These are phyloP conservation scores for Nerophis lumbriciformis DNA, from an alignment of 2,113 vertebrate species.

Conservation along the genomic window DNA sequence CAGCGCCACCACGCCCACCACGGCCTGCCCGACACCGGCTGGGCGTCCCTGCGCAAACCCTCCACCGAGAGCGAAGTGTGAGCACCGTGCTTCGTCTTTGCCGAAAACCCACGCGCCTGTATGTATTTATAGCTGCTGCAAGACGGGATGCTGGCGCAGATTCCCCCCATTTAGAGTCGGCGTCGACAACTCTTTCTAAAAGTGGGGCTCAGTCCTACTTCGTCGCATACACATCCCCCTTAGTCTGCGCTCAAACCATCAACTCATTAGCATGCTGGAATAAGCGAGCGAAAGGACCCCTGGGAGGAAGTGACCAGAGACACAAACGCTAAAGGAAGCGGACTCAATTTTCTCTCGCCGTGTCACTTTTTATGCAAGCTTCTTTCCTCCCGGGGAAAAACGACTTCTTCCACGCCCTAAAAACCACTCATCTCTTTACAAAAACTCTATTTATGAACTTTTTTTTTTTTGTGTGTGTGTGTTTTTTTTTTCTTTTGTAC, in stretches of 20 bases:
- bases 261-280: constrained; percentile 51
- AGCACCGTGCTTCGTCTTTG: constrained; percentile 43
- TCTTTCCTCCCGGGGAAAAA: constrained; percentile 29
- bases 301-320: constrained; percentile 38
- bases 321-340: constrained; percentile 27
- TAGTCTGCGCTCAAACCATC: constrained; percentile 32
- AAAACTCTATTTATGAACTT: constrained; percentile 73
- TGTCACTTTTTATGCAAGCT: constrained; percentile 31
- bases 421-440: constrained; percentile 54
- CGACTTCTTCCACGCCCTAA: constrained; percentile 31
- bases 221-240: constrained; percentile 17
- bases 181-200: constrained; percentile 30
- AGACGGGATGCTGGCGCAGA: constrained; percentile 26
- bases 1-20: constrained; percentile 83
- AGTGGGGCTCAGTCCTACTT: constrained; percentile 48
- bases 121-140: constrained; percentile 39
- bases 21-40: constrained; percentile 88
- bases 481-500: constrained; percentile 25
- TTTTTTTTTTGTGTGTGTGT: constrained; percentile 16
- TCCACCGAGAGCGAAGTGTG: constrained; percentile 93
- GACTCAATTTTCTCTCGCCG: constrained; percentile 10
- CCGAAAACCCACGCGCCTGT: constrained; percentile 35
- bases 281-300: constrained; percentile 31
- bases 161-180: constrained; percentile 27
- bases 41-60: constrained; percentile 85